phyloP scores from a whole-genome alignment of 2,888 invertebrate genomes.

The Caenorhabditis japonica region DNA sequence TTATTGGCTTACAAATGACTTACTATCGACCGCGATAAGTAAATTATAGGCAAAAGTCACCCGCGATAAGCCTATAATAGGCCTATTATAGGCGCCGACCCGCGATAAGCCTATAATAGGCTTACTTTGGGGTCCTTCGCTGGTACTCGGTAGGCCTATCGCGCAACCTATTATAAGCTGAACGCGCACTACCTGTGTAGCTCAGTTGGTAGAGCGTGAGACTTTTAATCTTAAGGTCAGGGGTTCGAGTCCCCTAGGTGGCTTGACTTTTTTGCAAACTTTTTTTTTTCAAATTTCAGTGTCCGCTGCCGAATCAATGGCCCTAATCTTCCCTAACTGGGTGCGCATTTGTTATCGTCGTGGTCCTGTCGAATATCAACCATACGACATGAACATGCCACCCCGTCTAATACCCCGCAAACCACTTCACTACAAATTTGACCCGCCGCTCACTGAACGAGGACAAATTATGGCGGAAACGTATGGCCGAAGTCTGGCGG shows the following conservation, averaged over 20 bases:
- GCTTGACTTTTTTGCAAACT: slow-evolving; percentile 40
- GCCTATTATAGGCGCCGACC: no score
- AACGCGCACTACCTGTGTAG: no score
- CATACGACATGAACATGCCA: slow-evolving; percentile 58
- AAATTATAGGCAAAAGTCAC: no score
- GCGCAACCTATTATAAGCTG: no score
- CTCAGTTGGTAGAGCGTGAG: slow-evolving; percentile 74
- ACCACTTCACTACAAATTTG: slow-evolving; percentile 35
- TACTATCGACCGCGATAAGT: no score
- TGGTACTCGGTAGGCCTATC: no score
- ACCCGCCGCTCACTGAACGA: slow-evolving; percentile 50
- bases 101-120: no score
- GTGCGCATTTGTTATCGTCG: slow-evolving; percentile 41
- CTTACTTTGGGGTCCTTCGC: no score
- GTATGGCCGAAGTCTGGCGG: slow-evolving; percentile 38
- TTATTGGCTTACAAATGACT: no score
- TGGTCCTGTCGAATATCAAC: slow-evolving; percentile 39
- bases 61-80: no score
- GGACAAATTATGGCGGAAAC: slow-evolving; percentile 53
- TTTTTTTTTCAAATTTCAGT: no score
- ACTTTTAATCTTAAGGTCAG: slow-evolving; percentile 70
- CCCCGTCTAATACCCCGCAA: slow-evolving; percentile 28
- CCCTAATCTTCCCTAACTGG: slow-evolving; percentile 47
- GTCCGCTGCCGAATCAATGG: slow-evolving; percentile 48
- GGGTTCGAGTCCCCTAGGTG: slow-evolving; percentile 68